These are phyloP conservation scores for Cistogaster globosa DNA, from an alignment of 2,888 invertebrate genomes.

Conservation along the genomic window DNA sequence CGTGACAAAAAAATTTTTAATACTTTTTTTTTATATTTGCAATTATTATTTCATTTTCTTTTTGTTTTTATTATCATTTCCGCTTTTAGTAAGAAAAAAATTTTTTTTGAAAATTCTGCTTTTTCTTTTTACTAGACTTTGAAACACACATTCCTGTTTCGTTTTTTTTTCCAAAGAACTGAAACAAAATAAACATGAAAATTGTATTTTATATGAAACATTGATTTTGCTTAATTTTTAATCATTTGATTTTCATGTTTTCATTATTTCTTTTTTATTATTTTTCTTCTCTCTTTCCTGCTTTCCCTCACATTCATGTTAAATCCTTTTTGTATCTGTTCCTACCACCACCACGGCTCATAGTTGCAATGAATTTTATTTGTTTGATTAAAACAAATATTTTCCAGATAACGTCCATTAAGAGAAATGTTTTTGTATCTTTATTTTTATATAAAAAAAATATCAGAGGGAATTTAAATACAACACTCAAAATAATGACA, in stretches of 20 bases:
- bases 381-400: slow-evolving; percentile 42
- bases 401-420: slow-evolving; percentile 41
- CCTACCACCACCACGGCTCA: neutral
- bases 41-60: neutral
- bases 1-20: slow-evolving; percentile 55
- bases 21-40: slow-evolving; percentile 14
- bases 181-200: slow-evolving; percentile 31
- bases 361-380: slow-evolving; percentile 35
- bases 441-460: neutral
- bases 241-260: neutral
- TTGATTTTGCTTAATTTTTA: slow-evolving; percentile 46
- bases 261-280: neutral
- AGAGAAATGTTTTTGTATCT: slow-evolving; percentile 25
- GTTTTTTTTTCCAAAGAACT: neutral
- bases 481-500: slow-evolving; percentile 21
- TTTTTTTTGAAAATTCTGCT: neutral
- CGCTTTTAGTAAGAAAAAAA: slow-evolving; percentile 1
- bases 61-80: slow-evolving; percentile 26
- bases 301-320: neutral
- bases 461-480: slow-evolving; percentile 1
- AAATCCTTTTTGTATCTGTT: neutral
- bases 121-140: neutral
- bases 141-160: too few species aligned
- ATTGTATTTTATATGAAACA: slow-evolving; percentile 48
- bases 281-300: neutral